These are phyloP conservation scores for Ataeniobius toweri DNA, from an alignment of 2,797 vertebrate genomes.

Conservation along the genomic window DNA sequence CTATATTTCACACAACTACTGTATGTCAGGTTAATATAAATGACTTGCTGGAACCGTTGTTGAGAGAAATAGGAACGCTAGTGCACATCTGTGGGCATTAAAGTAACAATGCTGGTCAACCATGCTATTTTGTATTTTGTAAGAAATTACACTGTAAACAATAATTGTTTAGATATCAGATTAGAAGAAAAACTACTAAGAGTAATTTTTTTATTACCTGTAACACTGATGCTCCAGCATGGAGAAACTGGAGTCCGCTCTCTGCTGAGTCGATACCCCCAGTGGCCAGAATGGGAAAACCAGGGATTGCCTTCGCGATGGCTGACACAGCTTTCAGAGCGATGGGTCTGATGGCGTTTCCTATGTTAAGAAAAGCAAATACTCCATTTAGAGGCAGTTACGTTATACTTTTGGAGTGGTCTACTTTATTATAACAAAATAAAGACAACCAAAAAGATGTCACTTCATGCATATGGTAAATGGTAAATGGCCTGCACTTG, in stretches of 20 bases:
- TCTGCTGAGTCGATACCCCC: conserved; percentile 97
- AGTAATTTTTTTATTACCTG: conserved; percentile 80
- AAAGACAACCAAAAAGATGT: not conserved
- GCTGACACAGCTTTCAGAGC: conserved; percentile 89
- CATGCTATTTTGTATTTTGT: not conserved
- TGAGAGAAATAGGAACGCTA: not conserved
- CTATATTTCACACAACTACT: not conserved
- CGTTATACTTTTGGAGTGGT: not conserved
- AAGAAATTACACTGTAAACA: not conserved
- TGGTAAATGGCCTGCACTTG: too few species aligned
- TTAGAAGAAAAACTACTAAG: not conserved
- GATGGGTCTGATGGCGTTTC: conserved; percentile 91
- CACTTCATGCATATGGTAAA: not conserved
- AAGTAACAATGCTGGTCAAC: not conserved
- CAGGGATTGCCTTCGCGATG: conserved; percentile 86
- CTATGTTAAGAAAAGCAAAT: conserved; percentile 61
- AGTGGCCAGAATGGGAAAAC: conserved; percentile 90
- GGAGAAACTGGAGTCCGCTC: conserved; percentile 90
- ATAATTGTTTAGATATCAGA: too few species aligned
- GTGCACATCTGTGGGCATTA: not conserved
- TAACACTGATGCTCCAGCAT: conserved; percentile 89
- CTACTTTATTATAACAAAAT: not conserved
- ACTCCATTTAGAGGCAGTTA: not conserved
- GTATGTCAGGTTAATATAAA: not conserved
- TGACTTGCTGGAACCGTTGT: not conserved